Evolutionary conservation across 1,140 invertebrate genomes (phyloP), one percentile per base, ranked within the genome.

Genomic region (Gryllus bimaculatus): DNA sequence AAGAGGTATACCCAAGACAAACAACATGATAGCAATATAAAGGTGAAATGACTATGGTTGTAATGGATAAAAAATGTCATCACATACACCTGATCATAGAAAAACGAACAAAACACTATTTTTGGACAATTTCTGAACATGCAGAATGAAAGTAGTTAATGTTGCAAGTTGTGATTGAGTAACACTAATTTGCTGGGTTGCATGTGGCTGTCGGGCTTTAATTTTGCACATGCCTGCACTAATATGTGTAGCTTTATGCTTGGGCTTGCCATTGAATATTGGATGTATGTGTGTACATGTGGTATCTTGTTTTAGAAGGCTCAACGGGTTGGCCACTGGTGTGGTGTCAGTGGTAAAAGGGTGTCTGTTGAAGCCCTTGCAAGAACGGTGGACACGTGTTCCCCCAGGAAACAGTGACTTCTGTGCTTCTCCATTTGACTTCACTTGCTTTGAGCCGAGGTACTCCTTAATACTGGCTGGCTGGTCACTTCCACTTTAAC

Each of bases 321-420:
- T 93, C 81, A 92, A 90, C 85, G 92, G 92, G 82, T 87, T 93
- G 81, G 91, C 91, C 74, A 89, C 91, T 74, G 92, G 92, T 26
- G 87, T 93, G 73, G 89, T 91, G 8, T 90, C 89, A 73, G 87
- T 93, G 76, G 88, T 93, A 82, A 89, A 92, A 83, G 91, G 89
- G 85, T 91, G 90, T 84, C 87, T 93, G 77, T 81, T 85, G 47
- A 78, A 79, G 75, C 82, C 83, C 10, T 73, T 84, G 39, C 81
- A 82, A 73, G 80, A 80, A 75, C 78, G 78, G n/a, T 81, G 89
- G 86, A 84, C 85, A 83, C 81, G 88, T 86, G 49, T 15, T 47
- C 48, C 8, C 7, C 10, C 13, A 6, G 49, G 76, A 15, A 54
- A 79, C 47, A 79, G 74, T 39, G 78, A 75, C 48, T 80, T 81